phyloP scores from a whole-genome alignment of 2,888 invertebrate genomes.

The Rhamnusium bicolor region DNA sequence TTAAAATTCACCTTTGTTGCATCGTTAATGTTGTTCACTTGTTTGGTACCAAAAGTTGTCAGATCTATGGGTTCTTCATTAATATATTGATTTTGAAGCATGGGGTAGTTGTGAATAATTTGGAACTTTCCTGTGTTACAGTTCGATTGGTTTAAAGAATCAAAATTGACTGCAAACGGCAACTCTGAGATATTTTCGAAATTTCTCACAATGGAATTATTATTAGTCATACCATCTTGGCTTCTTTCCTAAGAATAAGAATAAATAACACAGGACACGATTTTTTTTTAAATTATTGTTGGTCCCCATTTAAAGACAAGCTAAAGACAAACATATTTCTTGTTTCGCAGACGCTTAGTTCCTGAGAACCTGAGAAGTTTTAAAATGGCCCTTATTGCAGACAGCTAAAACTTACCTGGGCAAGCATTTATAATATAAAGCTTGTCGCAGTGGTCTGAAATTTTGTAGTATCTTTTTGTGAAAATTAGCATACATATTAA shows the following conservation, averaged over 20 bases:
- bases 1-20: not conserved
- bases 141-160: not conserved
- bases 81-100: not conserved
- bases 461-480: too few relatives aligned
- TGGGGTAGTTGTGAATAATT: not conserved
- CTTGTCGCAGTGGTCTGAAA: too few relatives aligned
- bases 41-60: conserved; percentile 34
- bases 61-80: conserved; percentile 52
- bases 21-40: not conserved
- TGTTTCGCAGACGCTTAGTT: too few relatives aligned
- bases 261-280: not conserved
- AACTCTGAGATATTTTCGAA: not conserved
- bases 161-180: not conserved
- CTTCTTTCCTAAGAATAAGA: not conserved
- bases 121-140: not conserved
- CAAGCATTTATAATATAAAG: too few relatives aligned
- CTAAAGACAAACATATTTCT: too few relatives aligned
- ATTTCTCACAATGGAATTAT: not conserved
- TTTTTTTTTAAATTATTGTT: too few relatives aligned
- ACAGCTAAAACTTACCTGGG: too few relatives aligned
- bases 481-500: too few relatives aligned
- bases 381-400: too few relatives aligned
- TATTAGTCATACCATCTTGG: not conserved
- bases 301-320: too few relatives aligned
- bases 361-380: too few relatives aligned